Evolutionary conservation across 2,113 vertebrate species (phyloP), one percentile per base, ranked within the genome.

Genomic region (Phylloscopus trochilus): DNA sequence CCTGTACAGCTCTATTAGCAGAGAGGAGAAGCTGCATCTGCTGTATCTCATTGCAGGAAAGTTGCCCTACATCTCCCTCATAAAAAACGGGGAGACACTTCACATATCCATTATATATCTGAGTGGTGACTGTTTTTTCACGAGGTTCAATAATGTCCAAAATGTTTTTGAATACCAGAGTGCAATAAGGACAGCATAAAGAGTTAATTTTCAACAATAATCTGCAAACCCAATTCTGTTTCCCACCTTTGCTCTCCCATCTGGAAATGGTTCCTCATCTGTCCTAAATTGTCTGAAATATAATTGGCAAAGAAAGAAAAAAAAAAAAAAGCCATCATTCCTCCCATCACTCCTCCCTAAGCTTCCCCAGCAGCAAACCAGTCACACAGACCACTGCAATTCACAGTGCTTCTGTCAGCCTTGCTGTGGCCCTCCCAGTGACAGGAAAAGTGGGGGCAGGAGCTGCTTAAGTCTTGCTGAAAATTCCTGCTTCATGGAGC

Each of bases 1-100:
- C 11, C 37, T 37, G 1, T 47, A 4, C 21, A 1, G 0, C 5
- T 86, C 23, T 75, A 0, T 39, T 35, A 89, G 68, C 37, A 77
- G 52, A 30, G 8, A 52, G 14, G 13, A 56, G 31, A 63, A 74
- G 43, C n/a, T 90, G 17, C 53, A 69, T 16, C 41, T 83, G 37
- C 41, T 88, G 5, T 51, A 46, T 28, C 52, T 75, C 28, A 6
- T 35, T 56, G 35, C 35, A 21, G 13, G 9, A 37, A 47, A 20
- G 30, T 16, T 6, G 7, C 1, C 2, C 33, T 83, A 16, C 24
- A 41, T 30, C 17, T 47, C n/a, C n/a, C 28, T 76, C 35, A 41
- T 46, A 15, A 24, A 31, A 46, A 43, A 17, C 4, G 8, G 21
- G 15, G 11, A 59, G 44, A 68, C 18, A 51, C 12, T 52, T 31